Percentiles rank a stretch among this genome's conserved stretches.
Evolutionary conservation across 92 coral and sea anemone genomes (phyloP).

Genomic region (Hydrozoanthus gracilis): DNA sequence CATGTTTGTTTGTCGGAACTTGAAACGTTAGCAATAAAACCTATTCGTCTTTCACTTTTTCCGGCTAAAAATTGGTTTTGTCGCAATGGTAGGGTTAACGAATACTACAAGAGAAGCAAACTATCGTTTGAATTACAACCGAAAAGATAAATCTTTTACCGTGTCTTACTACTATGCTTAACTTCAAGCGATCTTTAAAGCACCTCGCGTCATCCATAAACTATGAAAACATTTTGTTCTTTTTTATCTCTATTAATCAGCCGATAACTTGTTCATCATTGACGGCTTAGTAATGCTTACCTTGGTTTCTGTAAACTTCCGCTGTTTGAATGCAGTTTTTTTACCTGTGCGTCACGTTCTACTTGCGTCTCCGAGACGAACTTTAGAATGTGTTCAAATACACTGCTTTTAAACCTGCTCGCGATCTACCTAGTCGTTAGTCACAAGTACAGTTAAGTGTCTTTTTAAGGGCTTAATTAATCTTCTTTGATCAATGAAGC

Average conservation of each 20-base stretch:
- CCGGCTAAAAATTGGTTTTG: no score
- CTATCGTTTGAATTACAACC: no score
- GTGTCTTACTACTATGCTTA: background rate
- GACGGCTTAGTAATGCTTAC: background rate
- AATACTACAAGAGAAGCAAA: no score
- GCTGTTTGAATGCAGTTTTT: background rate
- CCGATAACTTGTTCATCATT: conserved; percentile 15
- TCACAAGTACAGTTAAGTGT: conserved; percentile 12
- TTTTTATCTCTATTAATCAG: background rate
- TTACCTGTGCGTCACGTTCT: background rate
- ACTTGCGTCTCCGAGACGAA: background rate
- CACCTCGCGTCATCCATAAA: background rate
- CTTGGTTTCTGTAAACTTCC: background rate
- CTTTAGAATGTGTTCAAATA: background rate
- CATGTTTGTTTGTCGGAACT: no score
- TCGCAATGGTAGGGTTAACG: no score
- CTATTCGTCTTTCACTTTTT: no score
- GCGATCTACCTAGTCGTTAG: background rate
- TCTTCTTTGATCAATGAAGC: conserved; percentile 39
- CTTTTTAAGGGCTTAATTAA: conserved; percentile 41
- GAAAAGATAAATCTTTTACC: background rate
- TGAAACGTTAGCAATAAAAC: no score
- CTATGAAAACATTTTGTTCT: background rate
- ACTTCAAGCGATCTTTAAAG: background rate
- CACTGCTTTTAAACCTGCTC: background rate